phyloP scores from a whole-genome alignment of 2,797 vertebrate genomes.

The Tokudaia muenninki region DNA sequence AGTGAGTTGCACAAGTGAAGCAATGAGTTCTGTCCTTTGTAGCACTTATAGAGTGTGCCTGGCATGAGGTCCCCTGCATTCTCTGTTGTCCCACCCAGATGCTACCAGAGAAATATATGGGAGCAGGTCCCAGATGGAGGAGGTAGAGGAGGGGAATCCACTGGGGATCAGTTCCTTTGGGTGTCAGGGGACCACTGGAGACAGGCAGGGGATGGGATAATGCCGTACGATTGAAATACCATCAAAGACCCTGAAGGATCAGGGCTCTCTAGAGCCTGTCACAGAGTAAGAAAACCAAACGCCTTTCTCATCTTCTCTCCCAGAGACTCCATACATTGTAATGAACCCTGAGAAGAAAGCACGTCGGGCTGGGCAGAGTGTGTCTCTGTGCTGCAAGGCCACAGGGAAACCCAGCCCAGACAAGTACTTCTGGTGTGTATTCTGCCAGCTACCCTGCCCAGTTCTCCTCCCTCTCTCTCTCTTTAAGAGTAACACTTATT shows the following conservation, averaged over 20 bases:
- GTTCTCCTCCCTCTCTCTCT: neutral
- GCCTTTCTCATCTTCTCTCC: conserved; percentile 51
- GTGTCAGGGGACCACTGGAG: neutral
- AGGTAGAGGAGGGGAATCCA: neutral
- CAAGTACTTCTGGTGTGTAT: conserved; percentile 94
- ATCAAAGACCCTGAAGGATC: neutral
- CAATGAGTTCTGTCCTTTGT: neutral
- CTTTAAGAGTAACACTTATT: too few relatives aligned
- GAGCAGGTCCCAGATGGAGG: neutral
- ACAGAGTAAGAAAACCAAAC: conserved; percentile 30
- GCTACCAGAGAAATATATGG: neutral
- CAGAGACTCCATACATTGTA: conserved; percentile 94
- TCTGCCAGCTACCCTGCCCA: neutral
- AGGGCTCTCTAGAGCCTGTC: neutral
- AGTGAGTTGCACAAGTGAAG: neutral
- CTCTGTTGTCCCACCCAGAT: neutral
- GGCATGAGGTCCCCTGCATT: neutral
- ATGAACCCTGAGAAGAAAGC: conserved; percentile 93
- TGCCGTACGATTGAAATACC: neutral
- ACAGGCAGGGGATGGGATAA: neutral
- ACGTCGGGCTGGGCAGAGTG: conserved; percentile 93
- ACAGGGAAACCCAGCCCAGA: conserved; percentile 91
- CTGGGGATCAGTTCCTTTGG: neutral
- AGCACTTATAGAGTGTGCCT: neutral
- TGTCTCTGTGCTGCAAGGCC: conserved; percentile 95